Conservation (phyloP, 2,888 invertebrate genomes). For the Alviniconcha strummeri region DNA sequence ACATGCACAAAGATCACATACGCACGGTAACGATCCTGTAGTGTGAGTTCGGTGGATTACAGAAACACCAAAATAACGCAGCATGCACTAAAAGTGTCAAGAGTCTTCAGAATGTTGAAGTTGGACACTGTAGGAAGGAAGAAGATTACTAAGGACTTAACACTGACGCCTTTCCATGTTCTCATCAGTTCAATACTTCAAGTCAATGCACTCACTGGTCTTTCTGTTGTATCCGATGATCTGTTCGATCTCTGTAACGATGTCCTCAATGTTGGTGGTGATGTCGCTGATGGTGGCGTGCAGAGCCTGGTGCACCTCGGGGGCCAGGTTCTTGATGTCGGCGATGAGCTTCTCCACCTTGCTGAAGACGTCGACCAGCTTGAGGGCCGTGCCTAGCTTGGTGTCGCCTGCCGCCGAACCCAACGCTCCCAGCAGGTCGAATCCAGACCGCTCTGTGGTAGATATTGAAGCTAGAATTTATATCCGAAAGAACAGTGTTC, state of each 20-base stretch:
- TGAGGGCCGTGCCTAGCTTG: conserved; percentile 26
- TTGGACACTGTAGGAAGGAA: too few species aligned
- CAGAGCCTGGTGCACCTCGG: conserved; percentile 22
- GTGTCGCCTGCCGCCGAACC: conserved; percentile 2
- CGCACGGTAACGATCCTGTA: too few species aligned
- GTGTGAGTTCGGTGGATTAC: too few species aligned
- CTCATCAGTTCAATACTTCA: too few species aligned
- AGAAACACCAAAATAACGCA: too few species aligned
- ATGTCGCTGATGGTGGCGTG: conserved; percentile 24
- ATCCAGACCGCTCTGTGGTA: not conserved
- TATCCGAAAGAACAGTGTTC: too few species aligned
- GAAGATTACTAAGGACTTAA: too few species aligned
- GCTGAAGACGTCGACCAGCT: conserved; percentile 24
- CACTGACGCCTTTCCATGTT: too few species aligned
- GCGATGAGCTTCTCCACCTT: conserved; percentile 23
- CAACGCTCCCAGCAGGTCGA: conserved; percentile 13
- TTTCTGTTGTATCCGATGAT: not conserved
- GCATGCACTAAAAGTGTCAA: too few species aligned
- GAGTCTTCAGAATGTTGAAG: too few species aligned
- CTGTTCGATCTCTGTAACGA: not conserved
- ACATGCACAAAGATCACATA: too few species aligned
- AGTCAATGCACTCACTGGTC: not conserved
- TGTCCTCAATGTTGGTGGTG: not conserved
- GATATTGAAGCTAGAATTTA: too few species aligned
- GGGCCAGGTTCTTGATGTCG: conserved; percentile 19